These are phyloP conservation scores for Pseudanteris insignis DNA, from an alignment of 2,888 invertebrate genomes.

Conservation along the genomic window DNA sequence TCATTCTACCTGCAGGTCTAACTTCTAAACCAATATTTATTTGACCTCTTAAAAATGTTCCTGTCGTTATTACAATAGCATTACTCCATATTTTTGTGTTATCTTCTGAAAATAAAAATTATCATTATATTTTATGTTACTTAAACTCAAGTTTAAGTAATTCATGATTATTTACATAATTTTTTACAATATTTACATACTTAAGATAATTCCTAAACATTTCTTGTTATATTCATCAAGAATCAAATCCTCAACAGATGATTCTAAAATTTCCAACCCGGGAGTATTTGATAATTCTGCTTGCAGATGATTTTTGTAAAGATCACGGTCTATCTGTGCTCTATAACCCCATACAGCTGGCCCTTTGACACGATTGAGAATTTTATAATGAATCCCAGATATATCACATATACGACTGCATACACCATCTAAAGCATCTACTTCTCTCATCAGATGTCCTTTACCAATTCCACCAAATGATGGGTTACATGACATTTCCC, in stretches of 20 bases:
- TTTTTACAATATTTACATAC: constrained; percentile 56
- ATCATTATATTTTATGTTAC: not conserved
- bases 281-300: constrained; percentile 72
- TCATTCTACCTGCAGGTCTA: constrained; percentile 82
- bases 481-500: constrained; percentile 94
- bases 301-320: constrained; percentile 83
- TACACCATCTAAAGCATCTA: constrained; percentile 88
- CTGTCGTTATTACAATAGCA: constrained; percentile 84
- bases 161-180: not conserved
- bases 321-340: constrained; percentile 85
- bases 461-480: constrained; percentile 94
- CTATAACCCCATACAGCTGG: constrained; percentile 90
- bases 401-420: constrained; percentile 83
- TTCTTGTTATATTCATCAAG: constrained; percentile 65
- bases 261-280: constrained; percentile 75
- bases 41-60: constrained; percentile 86
- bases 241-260: constrained; percentile 82
- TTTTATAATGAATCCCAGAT: constrained; percentile 83
- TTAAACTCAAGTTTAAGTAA: not conserved
- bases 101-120: constrained; percentile 63
- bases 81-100: constrained; percentile 71
- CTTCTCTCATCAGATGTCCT: constrained; percentile 85
- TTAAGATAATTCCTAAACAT: constrained; percentile 69
- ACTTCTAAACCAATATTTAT: constrained; percentile 83
- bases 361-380: constrained; percentile 82